Conservation (phyloP, 2,888 invertebrate genomes). For the Nomada hirtipes region DNA sequence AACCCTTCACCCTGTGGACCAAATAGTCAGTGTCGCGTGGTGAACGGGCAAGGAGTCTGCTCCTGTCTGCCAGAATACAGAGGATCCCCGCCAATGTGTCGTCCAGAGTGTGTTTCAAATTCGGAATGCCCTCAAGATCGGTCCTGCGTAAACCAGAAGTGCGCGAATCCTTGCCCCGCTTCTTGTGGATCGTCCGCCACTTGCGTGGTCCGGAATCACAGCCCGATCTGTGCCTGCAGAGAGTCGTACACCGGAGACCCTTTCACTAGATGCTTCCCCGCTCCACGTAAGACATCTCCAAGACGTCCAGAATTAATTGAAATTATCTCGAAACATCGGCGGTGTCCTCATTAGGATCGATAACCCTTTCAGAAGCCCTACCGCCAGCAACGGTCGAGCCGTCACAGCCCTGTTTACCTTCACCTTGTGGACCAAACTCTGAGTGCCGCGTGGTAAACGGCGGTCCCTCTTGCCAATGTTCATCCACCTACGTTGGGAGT, state of each 20-base stretch:
- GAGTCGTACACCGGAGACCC: conserved; percentile 91
- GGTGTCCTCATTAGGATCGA: neutral
- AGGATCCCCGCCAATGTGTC: conserved; percentile 87
- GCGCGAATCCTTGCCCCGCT: conserved; percentile 92
- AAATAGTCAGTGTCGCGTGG: conserved; percentile 86
- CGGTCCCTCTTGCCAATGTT: conserved; percentile 88
- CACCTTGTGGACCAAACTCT: conserved; percentile 89
- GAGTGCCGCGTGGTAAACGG: conserved; percentile 87
- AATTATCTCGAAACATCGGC: neutral
- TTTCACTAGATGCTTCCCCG: conserved; percentile 89
- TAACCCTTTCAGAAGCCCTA: conserved; percentile 64
- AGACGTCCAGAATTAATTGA: neutral
- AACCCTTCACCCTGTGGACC: conserved; percentile 87
- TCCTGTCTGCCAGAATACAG: conserved; percentile 84
- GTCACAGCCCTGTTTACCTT: conserved; percentile 82
- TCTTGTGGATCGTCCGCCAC: conserved; percentile 92
- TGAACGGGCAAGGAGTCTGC: conserved; percentile 85
- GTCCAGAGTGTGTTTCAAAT: conserved; percentile 90
- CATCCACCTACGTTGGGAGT: conserved; percentile 88
- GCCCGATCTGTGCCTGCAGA: conserved; percentile 92
- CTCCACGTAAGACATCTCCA: conserved; percentile 73
- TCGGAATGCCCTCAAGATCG: conserved; percentile 91
- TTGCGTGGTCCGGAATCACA: conserved; percentile 92
- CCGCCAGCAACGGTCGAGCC: conserved; percentile 61
- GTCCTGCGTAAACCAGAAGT: conserved; percentile 91